phyloP scores from a whole-genome alignment of 2,113 vertebrate species.

The Hypomesus transpacificus region DNA sequence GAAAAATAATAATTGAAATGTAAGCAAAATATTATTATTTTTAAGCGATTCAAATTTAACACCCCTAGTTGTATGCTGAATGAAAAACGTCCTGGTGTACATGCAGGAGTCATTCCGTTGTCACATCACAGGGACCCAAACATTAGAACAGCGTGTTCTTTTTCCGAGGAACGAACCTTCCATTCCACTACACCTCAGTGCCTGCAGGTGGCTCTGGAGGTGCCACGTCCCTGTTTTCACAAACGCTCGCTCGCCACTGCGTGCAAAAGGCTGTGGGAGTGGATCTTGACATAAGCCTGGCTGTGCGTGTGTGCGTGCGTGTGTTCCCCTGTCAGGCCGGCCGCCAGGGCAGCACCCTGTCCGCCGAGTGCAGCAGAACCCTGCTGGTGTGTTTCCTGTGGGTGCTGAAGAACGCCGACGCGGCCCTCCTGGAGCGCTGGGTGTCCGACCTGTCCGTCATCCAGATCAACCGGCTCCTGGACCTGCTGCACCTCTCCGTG shows the following conservation, averaged over 20 bases:
- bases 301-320: slow-evolving; percentile 42
- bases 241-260: too few relatives aligned
- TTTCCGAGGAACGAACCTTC: neutral
- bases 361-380: slow-evolving; percentile 83
- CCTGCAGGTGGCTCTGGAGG: slow-evolving; percentile 48
- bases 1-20: too few relatives aligned
- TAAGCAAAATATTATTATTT: too few relatives aligned
- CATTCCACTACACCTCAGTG: slow-evolving; percentile 23
- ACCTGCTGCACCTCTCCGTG: slow-evolving; percentile 82
- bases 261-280: too few relatives aligned
- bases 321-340: slow-evolving; percentile 66
- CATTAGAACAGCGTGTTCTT: neutral
- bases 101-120: too few relatives aligned
- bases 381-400: slow-evolving; percentile 85
- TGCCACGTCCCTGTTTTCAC: too few relatives aligned
- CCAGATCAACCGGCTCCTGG: slow-evolving; percentile 84
- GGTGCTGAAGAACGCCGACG: slow-evolving; percentile 87
- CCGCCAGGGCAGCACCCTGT: slow-evolving; percentile 75
- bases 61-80: too few relatives aligned
- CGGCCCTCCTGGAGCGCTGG: slow-evolving; percentile 80
- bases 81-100: too few relatives aligned
- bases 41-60: too few relatives aligned
- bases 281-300: neutral
- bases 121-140: too few relatives aligned
- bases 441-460: slow-evolving; percentile 79